phyloP scores from a whole-genome alignment of 2,797 vertebrate genomes.

The Paratrypauchen microcephalus region DNA sequence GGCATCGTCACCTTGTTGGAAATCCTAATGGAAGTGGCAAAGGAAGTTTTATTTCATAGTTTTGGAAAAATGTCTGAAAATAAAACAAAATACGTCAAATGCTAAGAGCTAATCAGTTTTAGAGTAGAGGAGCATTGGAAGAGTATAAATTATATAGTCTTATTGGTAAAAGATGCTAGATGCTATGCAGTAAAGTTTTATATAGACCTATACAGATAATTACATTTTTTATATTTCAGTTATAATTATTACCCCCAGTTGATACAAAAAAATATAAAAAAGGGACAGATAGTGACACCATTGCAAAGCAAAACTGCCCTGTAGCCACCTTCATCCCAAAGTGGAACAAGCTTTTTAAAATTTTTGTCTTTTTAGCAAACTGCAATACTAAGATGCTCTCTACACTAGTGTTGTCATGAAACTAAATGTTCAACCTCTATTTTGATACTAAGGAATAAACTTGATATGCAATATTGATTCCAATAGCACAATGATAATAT shows the following conservation, averaged over 20 bases:
- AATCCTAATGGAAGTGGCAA: not conserved
- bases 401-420: not conserved
- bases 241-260: not conserved
- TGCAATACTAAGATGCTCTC: not conserved
- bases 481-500: too few species aligned
- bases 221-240: not conserved
- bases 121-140: too few species aligned
- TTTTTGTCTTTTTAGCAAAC: not conserved
- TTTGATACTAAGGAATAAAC: too few species aligned
- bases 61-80: not conserved
- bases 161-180: too few species aligned
- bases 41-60: not conserved
- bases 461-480: too few species aligned
- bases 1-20: constrained; percentile 15
- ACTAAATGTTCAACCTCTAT: too few species aligned
- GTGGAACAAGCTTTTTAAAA: not conserved
- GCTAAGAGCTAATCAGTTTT: not conserved
- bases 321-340: not conserved
- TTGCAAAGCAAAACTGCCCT: not conserved
- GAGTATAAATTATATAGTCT: too few species aligned
- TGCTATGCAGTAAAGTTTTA: too few species aligned
- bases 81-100: not conserved
- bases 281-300: not conserved
- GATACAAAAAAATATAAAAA: too few species aligned
- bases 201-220: not conserved